Evolutionary conservation across 2,888 invertebrate genomes (phyloP).

Genomic region (Yponomeuta malinellus): DNA sequence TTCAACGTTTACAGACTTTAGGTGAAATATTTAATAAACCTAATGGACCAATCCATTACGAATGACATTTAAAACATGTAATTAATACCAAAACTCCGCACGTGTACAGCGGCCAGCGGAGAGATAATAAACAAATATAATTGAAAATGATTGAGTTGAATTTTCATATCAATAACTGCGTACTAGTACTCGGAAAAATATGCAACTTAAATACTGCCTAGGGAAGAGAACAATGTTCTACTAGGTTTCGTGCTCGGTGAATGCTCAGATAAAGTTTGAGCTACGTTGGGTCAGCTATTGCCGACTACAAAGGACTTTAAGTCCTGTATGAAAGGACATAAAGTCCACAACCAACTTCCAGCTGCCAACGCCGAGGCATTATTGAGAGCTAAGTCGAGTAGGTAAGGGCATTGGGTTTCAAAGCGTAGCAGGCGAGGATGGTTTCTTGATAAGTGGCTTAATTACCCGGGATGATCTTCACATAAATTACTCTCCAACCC

Average conservation of each 20-base stretch:
- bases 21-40: constrained; percentile 7
- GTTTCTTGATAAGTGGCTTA: constrained; percentile 64
- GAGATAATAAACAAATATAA: neutral
- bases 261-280: neutral
- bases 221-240: no score
- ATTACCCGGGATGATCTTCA: constrained; percentile 64
- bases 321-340: neutral
- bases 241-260: neutral
- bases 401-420: constrained; percentile 46
- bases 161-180: neutral
- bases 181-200: no score
- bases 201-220: no score
- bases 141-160: neutral
- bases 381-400: constrained; percentile 14
- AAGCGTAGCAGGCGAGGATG: constrained; percentile 36
- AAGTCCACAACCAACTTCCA: neutral
- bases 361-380: neutral
- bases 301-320: neutral
- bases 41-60: constrained; percentile 13
- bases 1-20: neutral
- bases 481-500: constrained; percentile 61
- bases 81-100: constrained; percentile 9
- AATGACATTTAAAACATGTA: constrained; percentile 2
- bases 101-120: neutral
- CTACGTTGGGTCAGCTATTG: neutral